Percentiles rank a stretch among this genome's conserved stretches.
phyloP scores from a whole-genome alignment of 2,797 vertebrate genomes.

The Apogon hyalosoma region DNA sequence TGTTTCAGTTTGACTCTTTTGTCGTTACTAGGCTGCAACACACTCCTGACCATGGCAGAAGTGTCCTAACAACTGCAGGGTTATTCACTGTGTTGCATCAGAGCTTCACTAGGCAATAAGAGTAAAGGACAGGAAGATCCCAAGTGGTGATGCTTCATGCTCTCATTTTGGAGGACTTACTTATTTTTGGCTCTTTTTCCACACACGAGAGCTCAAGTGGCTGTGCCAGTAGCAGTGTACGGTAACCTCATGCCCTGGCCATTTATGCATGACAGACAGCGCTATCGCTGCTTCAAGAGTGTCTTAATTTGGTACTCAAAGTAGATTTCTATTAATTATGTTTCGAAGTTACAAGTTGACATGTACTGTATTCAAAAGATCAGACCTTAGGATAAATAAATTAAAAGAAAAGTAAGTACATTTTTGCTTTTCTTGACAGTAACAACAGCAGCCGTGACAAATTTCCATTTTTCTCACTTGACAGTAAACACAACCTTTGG shows the following conservation, averaged over 20 bases:
- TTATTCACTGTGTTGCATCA: conserved; percentile 48
- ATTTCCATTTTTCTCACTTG: too few species aligned
- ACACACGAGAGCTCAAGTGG: conserved; percentile 47
- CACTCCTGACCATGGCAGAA: conserved; percentile 4
- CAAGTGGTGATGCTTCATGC: conserved; percentile 56
- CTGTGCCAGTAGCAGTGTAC: conserved; percentile 49
- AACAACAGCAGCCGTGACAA: background rate
- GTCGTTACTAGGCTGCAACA: background rate
- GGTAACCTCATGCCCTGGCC: conserved; percentile 43
- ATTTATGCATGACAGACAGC: conserved; percentile 49
- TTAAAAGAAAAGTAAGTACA: background rate
- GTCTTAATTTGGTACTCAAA: conserved; percentile 15
- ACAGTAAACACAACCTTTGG: background rate
- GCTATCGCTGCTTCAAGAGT: conserved; percentile 10
- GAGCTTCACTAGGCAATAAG: conserved; percentile 37
- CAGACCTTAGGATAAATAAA: background rate
- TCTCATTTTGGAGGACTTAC: conserved; percentile 55
- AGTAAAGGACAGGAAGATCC: conserved; percentile 64
- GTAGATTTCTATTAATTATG: background rate
- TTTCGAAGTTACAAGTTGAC: background rate
- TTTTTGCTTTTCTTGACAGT: background rate
- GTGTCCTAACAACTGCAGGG: conserved; percentile 26
- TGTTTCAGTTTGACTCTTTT: conserved; percentile 10
- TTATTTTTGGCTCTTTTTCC: conserved; percentile 65
- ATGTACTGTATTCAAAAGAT: background rate